phyloP scores from a whole-genome alignment of 2,797 vertebrate species.

The Notolepis coatsorum region DNA sequence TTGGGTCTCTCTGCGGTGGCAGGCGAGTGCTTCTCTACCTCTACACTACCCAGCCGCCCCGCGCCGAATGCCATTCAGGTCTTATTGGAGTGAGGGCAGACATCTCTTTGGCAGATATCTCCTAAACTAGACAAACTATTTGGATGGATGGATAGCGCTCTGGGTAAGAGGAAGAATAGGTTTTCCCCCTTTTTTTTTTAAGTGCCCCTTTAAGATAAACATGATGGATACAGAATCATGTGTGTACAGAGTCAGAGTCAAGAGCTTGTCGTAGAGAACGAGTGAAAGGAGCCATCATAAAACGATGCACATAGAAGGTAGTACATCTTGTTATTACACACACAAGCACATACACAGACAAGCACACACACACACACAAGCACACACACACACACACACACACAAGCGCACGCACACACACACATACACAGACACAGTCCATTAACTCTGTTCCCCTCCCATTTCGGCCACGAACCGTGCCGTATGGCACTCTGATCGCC shows the following conservation, averaged over 20 bases:
- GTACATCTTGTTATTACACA: slow-evolving; percentile 10
- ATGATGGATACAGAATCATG: slow-evolving; percentile 4
- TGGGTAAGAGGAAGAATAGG: too few relatives aligned
- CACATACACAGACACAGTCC: not conserved
- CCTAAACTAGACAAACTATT: not conserved
- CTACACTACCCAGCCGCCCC: too few relatives aligned
- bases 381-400: slow-evolving; percentile 1
- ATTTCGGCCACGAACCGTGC: not conserved
- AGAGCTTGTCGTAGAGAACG: not conserved
- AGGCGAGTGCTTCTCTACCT: too few relatives aligned
- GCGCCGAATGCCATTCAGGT: too few relatives aligned
- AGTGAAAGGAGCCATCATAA: slow-evolving; percentile 5
- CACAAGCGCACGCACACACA: slow-evolving; percentile 8
- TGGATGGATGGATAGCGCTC: too few relatives aligned
- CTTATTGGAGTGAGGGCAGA: too few relatives aligned
- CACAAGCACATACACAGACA: not conserved
- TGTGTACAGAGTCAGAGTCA: not conserved
- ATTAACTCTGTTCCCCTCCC: not conserved
- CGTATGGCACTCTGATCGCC: slow-evolving; percentile 6
- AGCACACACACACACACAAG: not conserved
- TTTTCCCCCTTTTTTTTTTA: too few relatives aligned
- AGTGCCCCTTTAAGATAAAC: too few relatives aligned
- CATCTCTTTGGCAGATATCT: too few relatives aligned
- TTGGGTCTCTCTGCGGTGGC: too few relatives aligned
- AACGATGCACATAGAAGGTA: not conserved